A percentile compares a stretch with the other conserved stretches of the same genome.
Evolutionary conservation across 2,113 vertebrate species (phyloP).

Genomic region (Macrotis lagotis): DNA sequence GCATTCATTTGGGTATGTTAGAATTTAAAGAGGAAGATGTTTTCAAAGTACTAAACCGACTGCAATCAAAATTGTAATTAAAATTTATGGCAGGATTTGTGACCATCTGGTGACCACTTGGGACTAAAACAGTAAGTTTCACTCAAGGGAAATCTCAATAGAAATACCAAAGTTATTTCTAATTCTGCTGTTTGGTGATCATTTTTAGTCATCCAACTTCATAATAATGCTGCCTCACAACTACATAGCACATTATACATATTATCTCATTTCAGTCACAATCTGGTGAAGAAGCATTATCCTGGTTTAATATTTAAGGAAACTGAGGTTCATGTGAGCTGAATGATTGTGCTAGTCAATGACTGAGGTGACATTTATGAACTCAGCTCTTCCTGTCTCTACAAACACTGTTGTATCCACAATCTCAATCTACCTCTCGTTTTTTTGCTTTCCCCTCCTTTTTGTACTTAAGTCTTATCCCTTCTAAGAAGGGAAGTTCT

Average conservation of each 20-base stretch:
- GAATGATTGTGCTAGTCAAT: not conserved
- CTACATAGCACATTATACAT: not conserved
- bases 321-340: not conserved
- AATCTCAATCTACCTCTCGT: not conserved
- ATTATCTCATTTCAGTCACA: not conserved
- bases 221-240: not conserved
- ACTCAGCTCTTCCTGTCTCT: not conserved
- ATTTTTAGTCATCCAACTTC: not conserved
- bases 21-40: not conserved
- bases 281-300: not conserved
- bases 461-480: not conserved
- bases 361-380: not conserved
- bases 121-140: not conserved
- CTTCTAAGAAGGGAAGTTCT: slow-evolving; percentile 18
- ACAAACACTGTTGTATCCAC: not conserved
- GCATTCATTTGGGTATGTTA: not conserved
- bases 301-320: not conserved
- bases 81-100: not conserved
- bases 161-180: not conserved
- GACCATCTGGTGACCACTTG: not conserved
- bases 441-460: slow-evolving; percentile 35
- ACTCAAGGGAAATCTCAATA: not conserved
- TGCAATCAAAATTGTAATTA: not conserved
- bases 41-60: not conserved
- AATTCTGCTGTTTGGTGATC: not conserved